Evolutionary conservation across 2,113 vertebrate species (phyloP), one percentile per base, ranked within the genome.

Genomic region (Salvelinus fontinalis): DNA sequence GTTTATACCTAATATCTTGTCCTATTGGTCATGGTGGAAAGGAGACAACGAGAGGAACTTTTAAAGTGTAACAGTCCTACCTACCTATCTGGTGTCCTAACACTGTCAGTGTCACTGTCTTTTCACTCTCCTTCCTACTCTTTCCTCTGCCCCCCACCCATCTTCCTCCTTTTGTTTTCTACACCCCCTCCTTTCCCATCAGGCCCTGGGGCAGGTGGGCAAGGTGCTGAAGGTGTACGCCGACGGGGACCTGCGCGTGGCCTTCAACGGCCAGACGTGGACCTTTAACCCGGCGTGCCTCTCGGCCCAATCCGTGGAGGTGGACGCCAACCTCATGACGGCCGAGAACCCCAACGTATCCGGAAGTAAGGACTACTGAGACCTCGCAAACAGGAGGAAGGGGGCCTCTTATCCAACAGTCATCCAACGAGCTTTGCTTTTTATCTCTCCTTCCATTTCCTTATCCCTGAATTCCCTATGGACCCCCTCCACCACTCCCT

Each of bases 261-360:
- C 95, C 0, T 96, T 99, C 0, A 94, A 94, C 1, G 95, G 94
- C n/a, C 97, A 98, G 87, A 97, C 96, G 5, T 99, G 98, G 98
- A 99, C 95, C 0, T 99, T 99, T 79, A 99, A 98, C 89, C 97
- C 98, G 0, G 96, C 96, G 1, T 99, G 98, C 87, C 93, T 98
- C 81, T 94, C 94, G 0, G 93, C 93, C 5, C 96, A 96, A 76
- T 92, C 95, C 2, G 90, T 93, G 0, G 97, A 99, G 57, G 96
- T 97, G 76, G 95, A 98, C 0, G 92, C 95, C 44, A 99, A 99
- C 92, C 94, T 99, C 88, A 97, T 98, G 86, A 97, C 97, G 0
- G 92, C 95, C 0, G 97, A 99, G 83, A 97, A 95, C 20, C 89
- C 95, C 75, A 94, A 90, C 88, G 96, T 99, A 84, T 93, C 96